Conservation (phyloP, 2,797 vertebrate species). For the Clarias laeviceps region DNA sequence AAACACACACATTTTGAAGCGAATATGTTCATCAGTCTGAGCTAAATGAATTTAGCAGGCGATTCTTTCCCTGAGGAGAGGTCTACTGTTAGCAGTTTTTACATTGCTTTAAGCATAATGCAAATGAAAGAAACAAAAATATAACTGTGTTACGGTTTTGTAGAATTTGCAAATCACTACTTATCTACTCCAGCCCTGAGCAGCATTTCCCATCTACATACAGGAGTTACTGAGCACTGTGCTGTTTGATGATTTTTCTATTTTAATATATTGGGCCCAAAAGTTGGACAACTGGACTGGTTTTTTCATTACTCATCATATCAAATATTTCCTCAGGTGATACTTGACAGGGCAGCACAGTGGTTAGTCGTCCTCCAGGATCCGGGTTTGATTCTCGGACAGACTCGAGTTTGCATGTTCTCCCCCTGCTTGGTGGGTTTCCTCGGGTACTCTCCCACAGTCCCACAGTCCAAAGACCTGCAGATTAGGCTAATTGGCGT, state of each 20-base stretch:
- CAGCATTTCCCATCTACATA: neutral
- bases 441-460: too few species aligned
- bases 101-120: slow-evolving; percentile 1
- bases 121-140: slow-evolving; percentile 37
- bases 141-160: slow-evolving; percentile 23
- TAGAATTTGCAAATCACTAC: slow-evolving; percentile 10
- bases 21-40: slow-evolving; percentile 12
- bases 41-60: slow-evolving; percentile 28
- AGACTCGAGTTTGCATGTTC: too few species aligned
- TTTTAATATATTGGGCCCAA: neutral
- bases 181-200: slow-evolving; percentile 12
- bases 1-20: neutral
- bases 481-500: too few species aligned
- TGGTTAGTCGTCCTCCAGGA: too few species aligned
- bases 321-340: neutral
- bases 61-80: slow-evolving; percentile 23
- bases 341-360: neutral
- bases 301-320: neutral
- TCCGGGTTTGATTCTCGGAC: too few species aligned
- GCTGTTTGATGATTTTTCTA: neutral
- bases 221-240: neutral
- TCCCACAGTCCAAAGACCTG: too few species aligned
- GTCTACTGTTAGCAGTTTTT: slow-evolving; percentile 2
- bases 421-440: too few species aligned
- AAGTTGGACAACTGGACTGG: neutral